Percentiles rank a stretch among this genome's conserved stretches.
phyloP scores from a whole-genome alignment of 2,888 invertebrate species.

The Aphidius colemani region DNA sequence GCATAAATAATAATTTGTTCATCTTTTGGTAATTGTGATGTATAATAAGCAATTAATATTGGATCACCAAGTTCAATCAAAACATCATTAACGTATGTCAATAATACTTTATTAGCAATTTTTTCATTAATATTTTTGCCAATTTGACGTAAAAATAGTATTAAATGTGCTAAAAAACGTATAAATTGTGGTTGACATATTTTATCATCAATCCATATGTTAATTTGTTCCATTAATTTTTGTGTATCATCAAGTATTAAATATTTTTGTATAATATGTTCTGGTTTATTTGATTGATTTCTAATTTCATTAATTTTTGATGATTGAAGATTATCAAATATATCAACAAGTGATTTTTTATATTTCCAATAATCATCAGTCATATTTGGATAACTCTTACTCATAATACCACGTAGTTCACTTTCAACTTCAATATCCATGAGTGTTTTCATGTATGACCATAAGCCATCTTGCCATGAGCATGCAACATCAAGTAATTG shows the following conservation, averaged over 20 bases:
- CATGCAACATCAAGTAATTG: conserved; percentile 76
- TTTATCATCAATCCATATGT: conserved; percentile 67
- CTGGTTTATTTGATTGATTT: conserved; percentile 68
- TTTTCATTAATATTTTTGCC: conserved; percentile 74
- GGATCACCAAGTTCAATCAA: conserved; percentile 77
- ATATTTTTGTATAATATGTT: conserved; percentile 81
- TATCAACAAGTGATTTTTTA: conserved; percentile 71
- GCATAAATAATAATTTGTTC: conserved; percentile 68
- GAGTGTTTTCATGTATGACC: conserved; percentile 83
- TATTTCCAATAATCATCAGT: conserved; percentile 74
- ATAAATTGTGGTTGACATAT: conserved; percentile 67
- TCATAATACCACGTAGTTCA: conserved; percentile 69
- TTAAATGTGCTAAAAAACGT: conserved; percentile 83
- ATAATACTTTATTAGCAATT: conserved; percentile 75
- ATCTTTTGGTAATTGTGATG: conserved; percentile 74
- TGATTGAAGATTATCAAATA: conserved; percentile 71
- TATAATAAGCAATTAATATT: conserved; percentile 83
- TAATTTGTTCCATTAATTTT: conserved; percentile 73
- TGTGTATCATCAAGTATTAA: conserved; percentile 83
- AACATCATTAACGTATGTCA: conserved; percentile 70
- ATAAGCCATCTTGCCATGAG: conserved; percentile 89
- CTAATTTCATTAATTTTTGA: conserved; percentile 65
- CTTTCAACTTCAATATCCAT: conserved; percentile 86
- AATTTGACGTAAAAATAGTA: conserved; percentile 80
- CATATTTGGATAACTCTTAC: conserved; percentile 64